Conservation (phyloP, 2,888 invertebrate species). For the Agrotis segetum region DNA sequence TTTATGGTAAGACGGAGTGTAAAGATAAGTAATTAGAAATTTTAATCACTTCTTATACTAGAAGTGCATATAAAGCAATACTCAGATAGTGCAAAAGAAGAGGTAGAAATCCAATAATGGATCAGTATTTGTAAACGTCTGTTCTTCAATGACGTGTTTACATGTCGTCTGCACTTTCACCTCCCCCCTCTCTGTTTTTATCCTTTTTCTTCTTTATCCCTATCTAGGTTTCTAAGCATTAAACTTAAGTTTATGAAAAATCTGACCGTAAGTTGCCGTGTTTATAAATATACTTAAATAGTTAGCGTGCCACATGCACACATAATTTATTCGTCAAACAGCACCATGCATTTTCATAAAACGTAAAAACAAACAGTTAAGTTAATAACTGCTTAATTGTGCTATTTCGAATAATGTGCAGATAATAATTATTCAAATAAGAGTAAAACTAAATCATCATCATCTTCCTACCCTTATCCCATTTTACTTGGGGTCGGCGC, state of each 20-base stretch:
- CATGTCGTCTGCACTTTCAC: constrained; percentile 29
- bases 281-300: constrained; percentile 10
- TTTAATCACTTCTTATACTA: background rate
- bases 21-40: background rate
- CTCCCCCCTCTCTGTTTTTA: too few species aligned
- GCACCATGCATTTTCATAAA: constrained; percentile 20
- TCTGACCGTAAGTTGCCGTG: constrained; percentile 13
- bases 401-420: constrained; percentile 5
- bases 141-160: constrained; percentile 36
- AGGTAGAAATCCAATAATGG: constrained; percentile 13
- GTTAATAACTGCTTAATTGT: constrained; percentile 12
- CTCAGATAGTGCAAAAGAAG: background rate
- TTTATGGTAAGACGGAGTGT: background rate
- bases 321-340: constrained; percentile 21
- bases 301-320: constrained; percentile 36
- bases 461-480: too few species aligned
- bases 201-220: background rate
- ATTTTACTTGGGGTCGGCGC: too few species aligned
- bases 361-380: constrained; percentile 1
- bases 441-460: background rate
- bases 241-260: constrained; percentile 1
- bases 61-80: constrained; percentile 14
- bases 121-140: constrained; percentile 30
- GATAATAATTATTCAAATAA: constrained; percentile 2
- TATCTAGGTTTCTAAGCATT: background rate